Evolutionary conservation across 2,888 invertebrate species (phyloP).

Genomic region (Herminia tarsipennalis): DNA sequence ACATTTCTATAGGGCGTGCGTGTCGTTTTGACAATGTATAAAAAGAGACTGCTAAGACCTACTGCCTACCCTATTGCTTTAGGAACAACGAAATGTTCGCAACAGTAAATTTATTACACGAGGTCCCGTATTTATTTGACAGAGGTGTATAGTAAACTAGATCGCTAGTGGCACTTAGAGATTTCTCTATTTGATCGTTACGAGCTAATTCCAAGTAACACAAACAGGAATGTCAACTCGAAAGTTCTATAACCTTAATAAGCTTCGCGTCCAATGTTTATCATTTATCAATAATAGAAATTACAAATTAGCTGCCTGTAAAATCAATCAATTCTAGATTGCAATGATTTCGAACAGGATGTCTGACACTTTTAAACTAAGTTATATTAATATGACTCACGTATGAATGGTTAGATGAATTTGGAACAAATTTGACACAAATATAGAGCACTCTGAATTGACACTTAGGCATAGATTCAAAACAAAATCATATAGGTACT

Average conservation of each 20-base stretch:
- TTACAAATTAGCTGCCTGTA: conserved; percentile 30
- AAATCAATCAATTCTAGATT: too few species aligned
- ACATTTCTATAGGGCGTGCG: too few species aligned
- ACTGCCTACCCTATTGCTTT: conserved; percentile 19
- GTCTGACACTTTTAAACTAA: too few species aligned
- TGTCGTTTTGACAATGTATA: too few species aligned
- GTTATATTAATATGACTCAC: too few species aligned
- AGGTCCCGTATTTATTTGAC: conserved; percentile 4
- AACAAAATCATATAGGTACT: too few species aligned
- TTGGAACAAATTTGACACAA: too few species aligned
- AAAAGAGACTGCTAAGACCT: too few species aligned
- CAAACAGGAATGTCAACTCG: conserved; percentile 28
- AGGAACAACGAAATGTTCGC: conserved; percentile 19
- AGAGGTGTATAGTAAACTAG: conserved; percentile 18
- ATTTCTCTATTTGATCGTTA: conserved; percentile 30
- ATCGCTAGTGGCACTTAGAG: conserved; percentile 21
- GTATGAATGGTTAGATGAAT: too few species aligned
- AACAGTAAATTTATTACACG: conserved; percentile 15
- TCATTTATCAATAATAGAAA: conserved; percentile 25
- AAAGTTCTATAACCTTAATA: conserved; percentile 31
- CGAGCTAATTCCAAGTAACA: conserved; percentile 29
- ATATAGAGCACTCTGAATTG: too few species aligned
- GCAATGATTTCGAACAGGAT: too few species aligned
- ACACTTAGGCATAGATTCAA: too few species aligned
- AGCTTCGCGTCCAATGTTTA: conserved; percentile 19